Evolutionary conservation across 2,113 vertebrate species (phyloP), one percentile per base, ranked within the genome.

Genomic region (Gallinago jamesoni): DNA sequence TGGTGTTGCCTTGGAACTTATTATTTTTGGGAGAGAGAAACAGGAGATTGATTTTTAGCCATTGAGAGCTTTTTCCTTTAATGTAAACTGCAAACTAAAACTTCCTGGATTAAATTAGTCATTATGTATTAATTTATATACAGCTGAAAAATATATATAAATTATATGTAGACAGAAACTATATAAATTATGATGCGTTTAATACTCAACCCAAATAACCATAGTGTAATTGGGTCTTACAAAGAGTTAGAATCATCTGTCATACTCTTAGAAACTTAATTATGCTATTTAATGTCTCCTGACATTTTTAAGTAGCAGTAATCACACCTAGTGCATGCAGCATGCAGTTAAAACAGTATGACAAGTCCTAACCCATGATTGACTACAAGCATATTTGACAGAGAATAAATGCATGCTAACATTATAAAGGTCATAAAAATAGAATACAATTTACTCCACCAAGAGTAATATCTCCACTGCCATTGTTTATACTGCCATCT

Each of bases 331-430:
- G 19, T 64, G 3, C 10, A 68, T 37, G 39, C 4, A 72, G 6
- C 18, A n/a, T 20, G 12, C 7, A 6, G 2, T 43, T 56, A 57
- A 78, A 84, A 27, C 2, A 48, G 1, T 24, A 24, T 2, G 1
- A 56, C 37, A 56, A 53, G 1, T 8, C 10, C 12, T 73, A 59
- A 41, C 0, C 6, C 1, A 4, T 37, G 8, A 13, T 0, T 68
- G 20, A 52, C 33, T 60, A 17, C 19, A 64, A 52, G 7, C 3
- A 17, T 27, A 21, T 76, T 56, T 62, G 7, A 2, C 48, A 52
- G 27, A 52, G 12, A 18, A 12, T 1, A 73, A 88, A 39, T 9
- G 3, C 1, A 4, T 73, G 18, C 27, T 69, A 60, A 4, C 12
- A 2, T 8, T 21, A 30, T 21, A 47, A 3, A 83, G 9, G 27